These are phyloP conservation scores for Protodeltote pygarga DNA, from an alignment of 2,888 invertebrate species.

Conservation along the genomic window DNA sequence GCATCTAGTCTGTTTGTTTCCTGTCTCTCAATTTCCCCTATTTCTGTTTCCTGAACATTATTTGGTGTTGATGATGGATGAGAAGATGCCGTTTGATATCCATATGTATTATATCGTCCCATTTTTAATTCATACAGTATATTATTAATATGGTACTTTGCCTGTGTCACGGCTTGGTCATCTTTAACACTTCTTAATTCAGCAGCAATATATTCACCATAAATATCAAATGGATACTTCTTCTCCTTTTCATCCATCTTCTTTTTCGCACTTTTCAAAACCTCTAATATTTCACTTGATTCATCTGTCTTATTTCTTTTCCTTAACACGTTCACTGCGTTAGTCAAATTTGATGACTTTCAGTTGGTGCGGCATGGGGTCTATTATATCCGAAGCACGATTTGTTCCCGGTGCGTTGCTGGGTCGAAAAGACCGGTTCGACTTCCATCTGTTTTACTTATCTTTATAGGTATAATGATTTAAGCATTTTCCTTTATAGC, in stretches of 20 bases:
- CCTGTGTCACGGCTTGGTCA: constrained; percentile 45
- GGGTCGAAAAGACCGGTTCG: constrained; percentile 6
- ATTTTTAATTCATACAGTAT: constrained; percentile 42
- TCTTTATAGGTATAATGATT: not conserved
- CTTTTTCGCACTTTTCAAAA: constrained; percentile 43
- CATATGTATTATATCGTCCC: constrained; percentile 42
- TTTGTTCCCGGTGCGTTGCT: constrained; percentile 3
- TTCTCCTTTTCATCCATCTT: constrained; percentile 34
- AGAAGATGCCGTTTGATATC: constrained; percentile 26
- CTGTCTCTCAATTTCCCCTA: constrained; percentile 37
- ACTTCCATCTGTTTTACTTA: constrained; percentile 3
- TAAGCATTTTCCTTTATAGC: not conserved
- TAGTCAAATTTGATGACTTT: constrained; percentile 3
- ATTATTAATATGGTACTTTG: constrained; percentile 48
- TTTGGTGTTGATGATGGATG: constrained; percentile 45
- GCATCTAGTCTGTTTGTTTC: constrained; percentile 34
- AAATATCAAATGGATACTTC: constrained; percentile 41
- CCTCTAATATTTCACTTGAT: constrained; percentile 31
- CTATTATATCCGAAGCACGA: constrained; percentile 5
- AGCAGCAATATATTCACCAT: constrained; percentile 47
- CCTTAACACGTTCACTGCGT: constrained; percentile 20
- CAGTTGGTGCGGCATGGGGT: constrained; percentile 11
- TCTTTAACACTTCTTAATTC: constrained; percentile 48
- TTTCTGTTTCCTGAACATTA: constrained; percentile 30
- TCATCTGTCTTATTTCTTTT: constrained; percentile 45